Percentiles rank a stretch among this genome's conserved stretches.
These are phyloP conservation scores for Propithecus coquereli DNA, from an alignment of 2,113 vertebrate species.

Conservation along the genomic window DNA sequence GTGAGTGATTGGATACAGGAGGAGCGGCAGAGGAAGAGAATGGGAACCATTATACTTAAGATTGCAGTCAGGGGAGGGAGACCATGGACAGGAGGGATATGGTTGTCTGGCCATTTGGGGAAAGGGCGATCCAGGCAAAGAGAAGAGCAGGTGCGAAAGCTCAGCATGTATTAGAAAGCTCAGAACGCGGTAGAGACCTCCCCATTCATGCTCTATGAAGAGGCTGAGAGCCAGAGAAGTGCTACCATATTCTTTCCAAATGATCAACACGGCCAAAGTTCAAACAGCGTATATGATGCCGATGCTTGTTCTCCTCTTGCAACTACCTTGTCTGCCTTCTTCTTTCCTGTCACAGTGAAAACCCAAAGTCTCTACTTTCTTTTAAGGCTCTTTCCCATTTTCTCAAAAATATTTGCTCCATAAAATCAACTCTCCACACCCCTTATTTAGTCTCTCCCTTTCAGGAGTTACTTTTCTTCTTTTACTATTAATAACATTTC, in stretches of 20 bases:
- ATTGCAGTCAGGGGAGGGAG: not conserved
- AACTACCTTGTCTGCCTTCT: not conserved
- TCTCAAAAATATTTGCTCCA: not conserved
- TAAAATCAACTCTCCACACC: not conserved
- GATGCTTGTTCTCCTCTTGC: not conserved
- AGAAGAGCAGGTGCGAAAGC: not conserved
- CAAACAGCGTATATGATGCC: rapidly evolving
- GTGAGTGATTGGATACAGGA: not conserved
- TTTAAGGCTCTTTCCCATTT: not conserved
- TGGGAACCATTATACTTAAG: not conserved
- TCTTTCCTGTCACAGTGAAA: not conserved
- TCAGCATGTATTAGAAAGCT: not conserved
- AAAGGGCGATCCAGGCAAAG: not conserved
- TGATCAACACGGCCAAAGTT: not conserved
- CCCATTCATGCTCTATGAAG: too few species aligned
- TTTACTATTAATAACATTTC: not conserved
- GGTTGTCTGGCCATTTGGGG: not conserved
- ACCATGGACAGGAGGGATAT: not conserved
- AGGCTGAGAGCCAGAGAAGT: not conserved
- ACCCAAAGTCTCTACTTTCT: not conserved
- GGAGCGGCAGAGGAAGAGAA: not conserved
- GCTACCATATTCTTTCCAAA: not conserved
- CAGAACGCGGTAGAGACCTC: not conserved
- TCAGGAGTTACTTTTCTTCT: not conserved
- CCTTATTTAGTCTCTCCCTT: not conserved